Conservation (phyloP, 2,797 vertebrate species). For the Falco naumanni region DNA sequence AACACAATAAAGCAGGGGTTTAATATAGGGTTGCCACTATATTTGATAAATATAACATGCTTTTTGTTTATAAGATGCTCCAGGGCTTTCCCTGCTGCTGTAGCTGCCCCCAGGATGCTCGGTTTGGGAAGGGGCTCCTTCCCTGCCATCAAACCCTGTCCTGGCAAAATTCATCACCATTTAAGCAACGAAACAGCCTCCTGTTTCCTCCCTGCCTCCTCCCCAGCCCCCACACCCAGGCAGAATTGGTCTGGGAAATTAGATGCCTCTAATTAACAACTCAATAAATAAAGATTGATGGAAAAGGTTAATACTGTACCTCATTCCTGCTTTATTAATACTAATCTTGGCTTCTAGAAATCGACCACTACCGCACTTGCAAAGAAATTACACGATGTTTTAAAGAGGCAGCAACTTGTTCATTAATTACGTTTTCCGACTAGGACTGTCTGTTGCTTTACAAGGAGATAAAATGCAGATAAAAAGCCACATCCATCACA, state of each 20-base stretch:
- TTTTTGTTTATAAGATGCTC: neutral
- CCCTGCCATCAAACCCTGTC: neutral
- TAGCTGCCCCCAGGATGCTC: neutral
- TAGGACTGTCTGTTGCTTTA: neutral
- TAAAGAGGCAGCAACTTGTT: neutral
- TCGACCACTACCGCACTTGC: neutral
- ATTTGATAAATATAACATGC: neutral
- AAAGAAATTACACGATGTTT: neutral
- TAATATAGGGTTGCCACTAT: rapidly evolving
- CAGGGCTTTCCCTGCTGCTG: neutral
- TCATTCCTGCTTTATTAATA: conserved; percentile 49
- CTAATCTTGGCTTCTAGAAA: neutral
- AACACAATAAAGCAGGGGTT: neutral
- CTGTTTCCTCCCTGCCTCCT: neutral
- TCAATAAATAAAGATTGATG: conserved; percentile 69
- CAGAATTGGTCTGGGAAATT: conserved; percentile 60
- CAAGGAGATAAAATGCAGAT: neutral
- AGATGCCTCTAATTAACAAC: conserved; percentile 69
- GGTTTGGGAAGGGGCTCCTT: neutral
- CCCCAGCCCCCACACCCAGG: neutral
- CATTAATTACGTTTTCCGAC: neutral
- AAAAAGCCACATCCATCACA: rapidly evolving
- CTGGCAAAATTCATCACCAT: conserved; percentile 49
- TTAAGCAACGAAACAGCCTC: neutral
- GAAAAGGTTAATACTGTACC: conserved; percentile 32